Evolutionary conservation across 2,797 vertebrate species (phyloP).

Genomic region (Amblyraja radiata): DNA sequence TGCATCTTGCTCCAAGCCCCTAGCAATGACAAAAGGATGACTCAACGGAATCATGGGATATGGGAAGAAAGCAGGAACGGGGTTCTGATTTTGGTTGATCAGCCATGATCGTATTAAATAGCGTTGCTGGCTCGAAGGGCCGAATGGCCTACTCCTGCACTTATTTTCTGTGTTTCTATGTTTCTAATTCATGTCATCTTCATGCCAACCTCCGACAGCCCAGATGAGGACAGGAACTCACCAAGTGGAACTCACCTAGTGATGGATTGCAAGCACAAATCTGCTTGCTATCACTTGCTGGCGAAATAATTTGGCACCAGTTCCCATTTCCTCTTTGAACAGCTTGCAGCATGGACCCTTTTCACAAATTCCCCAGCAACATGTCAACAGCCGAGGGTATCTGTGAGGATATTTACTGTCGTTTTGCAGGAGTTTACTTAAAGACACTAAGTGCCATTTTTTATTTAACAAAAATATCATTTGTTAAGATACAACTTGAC

Average conservation of each 20-base stretch:
- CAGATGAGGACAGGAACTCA: not conserved
- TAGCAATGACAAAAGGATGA: not conserved
- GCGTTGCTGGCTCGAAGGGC: too few species aligned
- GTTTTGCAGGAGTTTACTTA: not conserved
- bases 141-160: too few species aligned
- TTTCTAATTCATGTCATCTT: not conserved
- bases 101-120: too few species aligned
- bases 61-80: too few species aligned
- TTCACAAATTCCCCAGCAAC: not conserved
- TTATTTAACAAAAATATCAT: not conserved
- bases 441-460: not conserved
- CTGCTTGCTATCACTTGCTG: not conserved
- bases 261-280: not conserved
- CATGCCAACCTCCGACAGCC: not conserved
- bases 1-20: not conserved
- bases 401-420: not conserved
- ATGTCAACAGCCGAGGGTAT: not conserved
- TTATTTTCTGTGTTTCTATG: too few species aligned
- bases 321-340: not conserved
- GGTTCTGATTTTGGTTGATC: too few species aligned
- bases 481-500: slow-evolving; percentile 18
- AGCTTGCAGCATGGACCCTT: not conserved
- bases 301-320: not conserved
- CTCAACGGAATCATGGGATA: too few species aligned
- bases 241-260: too few species aligned